phyloP scores from a whole-genome alignment of 2,113 vertebrate genomes.

The Brachyistius frenatus region DNA sequence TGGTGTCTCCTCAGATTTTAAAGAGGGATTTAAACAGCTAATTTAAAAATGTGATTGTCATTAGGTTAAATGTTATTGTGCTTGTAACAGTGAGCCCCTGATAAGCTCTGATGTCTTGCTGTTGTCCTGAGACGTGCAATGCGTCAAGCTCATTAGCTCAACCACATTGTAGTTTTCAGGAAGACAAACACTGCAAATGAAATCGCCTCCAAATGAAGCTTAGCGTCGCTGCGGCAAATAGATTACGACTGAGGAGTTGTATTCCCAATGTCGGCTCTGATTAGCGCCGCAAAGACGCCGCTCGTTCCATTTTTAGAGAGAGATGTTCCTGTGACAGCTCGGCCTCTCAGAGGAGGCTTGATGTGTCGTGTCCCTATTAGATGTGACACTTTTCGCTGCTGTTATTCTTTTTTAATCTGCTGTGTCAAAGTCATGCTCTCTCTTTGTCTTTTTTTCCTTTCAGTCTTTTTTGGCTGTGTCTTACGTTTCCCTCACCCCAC shows the following conservation, averaged over 20 bases:
- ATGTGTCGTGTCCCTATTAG: conserved; percentile 72
- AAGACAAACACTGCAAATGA: conserved; percentile 71
- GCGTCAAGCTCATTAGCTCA: conserved; percentile 66
- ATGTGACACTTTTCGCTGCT: conserved; percentile 73
- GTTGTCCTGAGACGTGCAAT: conserved; percentile 55
- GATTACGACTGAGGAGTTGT: conserved; percentile 65
- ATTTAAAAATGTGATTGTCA: conserved; percentile 24
- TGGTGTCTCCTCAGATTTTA: conserved; percentile 15
- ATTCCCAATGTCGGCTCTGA: conserved; percentile 72
- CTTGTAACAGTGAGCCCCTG: conserved; percentile 37
- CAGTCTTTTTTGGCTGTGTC: conserved; percentile 12
- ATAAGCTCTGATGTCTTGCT: conserved; percentile 54
- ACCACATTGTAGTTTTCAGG: conserved; percentile 52
- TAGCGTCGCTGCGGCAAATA: conserved; percentile 57
- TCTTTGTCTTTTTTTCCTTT: conserved; percentile 24
- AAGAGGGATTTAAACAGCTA: conserved; percentile 8
- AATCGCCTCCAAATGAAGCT: conserved; percentile 68
- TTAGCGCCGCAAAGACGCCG: conserved; percentile 47
- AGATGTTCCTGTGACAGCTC: conserved; percentile 61
- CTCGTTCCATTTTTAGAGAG: conserved; percentile 61
- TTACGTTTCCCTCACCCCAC: conserved; percentile 25
- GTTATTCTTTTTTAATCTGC: conserved; percentile 75
- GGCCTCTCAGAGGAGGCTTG: conserved; percentile 53
- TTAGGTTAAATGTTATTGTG: conserved; percentile 27
- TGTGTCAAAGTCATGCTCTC: conserved; percentile 56